These are phyloP conservation scores for Meganola albula DNA, from an alignment of 2,888 invertebrate species.

Conservation along the genomic window DNA sequence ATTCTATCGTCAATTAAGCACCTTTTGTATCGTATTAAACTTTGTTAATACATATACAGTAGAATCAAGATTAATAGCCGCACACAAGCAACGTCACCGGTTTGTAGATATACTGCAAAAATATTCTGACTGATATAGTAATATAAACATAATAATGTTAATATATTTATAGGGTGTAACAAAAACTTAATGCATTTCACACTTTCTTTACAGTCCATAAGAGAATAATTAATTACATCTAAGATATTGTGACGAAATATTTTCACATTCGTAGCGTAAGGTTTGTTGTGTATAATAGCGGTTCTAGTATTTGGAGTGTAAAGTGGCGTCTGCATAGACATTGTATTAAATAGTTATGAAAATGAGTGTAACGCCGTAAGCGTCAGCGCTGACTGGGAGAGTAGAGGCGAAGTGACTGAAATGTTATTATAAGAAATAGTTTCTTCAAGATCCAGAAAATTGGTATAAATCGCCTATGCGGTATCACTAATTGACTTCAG, in stretches of 20 bases:
- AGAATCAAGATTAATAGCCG: slow-evolving; percentile 17
- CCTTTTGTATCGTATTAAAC: too few species aligned
- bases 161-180: slow-evolving; percentile 72
- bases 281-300: slow-evolving; percentile 74
- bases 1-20: slow-evolving; percentile 32
- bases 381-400: too few species aligned
- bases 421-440: too few species aligned
- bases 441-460: too few species aligned
- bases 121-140: slow-evolving; percentile 76
- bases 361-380: slow-evolving; percentile 67
- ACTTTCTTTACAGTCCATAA: slow-evolving; percentile 75
- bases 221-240: slow-evolving; percentile 61
- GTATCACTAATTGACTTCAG: too few species aligned
- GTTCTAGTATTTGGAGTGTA: slow-evolving; percentile 67
- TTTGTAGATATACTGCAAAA: slow-evolving; percentile 59
- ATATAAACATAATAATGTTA: slow-evolving; percentile 68
- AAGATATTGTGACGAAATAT: slow-evolving; percentile 72
- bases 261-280: slow-evolving; percentile 73
- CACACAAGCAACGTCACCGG: slow-evolving; percentile 34
- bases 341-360: slow-evolving; percentile 69
- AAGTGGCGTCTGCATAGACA: slow-evolving; percentile 69
- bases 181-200: slow-evolving; percentile 76
- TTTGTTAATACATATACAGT: too few species aligned
- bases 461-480: too few species aligned
- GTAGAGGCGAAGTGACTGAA: too few species aligned